phyloP scores from a whole-genome alignment of 2,888 invertebrate genomes.

The Linyphia triangularis region DNA sequence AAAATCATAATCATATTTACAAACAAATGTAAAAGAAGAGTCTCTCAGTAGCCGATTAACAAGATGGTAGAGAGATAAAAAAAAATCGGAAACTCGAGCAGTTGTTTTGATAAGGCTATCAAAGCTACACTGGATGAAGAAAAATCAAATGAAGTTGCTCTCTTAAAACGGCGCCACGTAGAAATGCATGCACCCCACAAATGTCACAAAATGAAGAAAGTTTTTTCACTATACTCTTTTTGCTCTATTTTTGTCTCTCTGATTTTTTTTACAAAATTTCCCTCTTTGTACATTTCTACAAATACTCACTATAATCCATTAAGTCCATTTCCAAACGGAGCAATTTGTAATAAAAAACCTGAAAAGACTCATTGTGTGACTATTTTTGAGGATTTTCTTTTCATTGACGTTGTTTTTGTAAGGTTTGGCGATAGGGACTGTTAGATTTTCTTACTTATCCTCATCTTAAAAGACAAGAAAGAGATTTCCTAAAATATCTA shows the following conservation, averaged over 20 bases:
- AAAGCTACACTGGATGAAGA: constrained; percentile 34
- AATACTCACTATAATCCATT: constrained; percentile 52
- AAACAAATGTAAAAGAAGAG: constrained; percentile 1
- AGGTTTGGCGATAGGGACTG: constrained; percentile 2
- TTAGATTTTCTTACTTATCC: too few relatives aligned
- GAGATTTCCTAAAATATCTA: too few relatives aligned
- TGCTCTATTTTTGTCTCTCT: not conserved
- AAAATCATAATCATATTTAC: constrained; percentile 2
- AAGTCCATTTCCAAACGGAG: constrained; percentile 13
- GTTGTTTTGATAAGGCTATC: constrained; percentile 53
- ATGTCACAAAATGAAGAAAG: constrained; percentile 20
- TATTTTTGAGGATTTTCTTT: constrained; percentile 43
- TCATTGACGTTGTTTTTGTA: constrained; percentile 47
- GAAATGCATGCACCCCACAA: constrained; percentile 12
- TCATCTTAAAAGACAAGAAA: too few relatives aligned
- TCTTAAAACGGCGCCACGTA: constrained; percentile 58
- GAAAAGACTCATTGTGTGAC: constrained; percentile 53
- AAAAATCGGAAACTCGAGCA: constrained; percentile 14
- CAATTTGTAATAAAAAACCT: constrained; percentile 40
- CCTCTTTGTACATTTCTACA: constrained; percentile 4
- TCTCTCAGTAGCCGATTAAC: constrained; percentile 32
- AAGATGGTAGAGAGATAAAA: constrained; percentile 24
- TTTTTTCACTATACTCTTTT: constrained; percentile 14
- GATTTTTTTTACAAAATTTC: constrained; percentile 7
- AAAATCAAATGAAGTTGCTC: constrained; percentile 40